Evolutionary conservation across 2,888 invertebrate species (phyloP), one percentile per base, ranked within the genome.

Genomic region (Lithophane leautieri): DNA sequence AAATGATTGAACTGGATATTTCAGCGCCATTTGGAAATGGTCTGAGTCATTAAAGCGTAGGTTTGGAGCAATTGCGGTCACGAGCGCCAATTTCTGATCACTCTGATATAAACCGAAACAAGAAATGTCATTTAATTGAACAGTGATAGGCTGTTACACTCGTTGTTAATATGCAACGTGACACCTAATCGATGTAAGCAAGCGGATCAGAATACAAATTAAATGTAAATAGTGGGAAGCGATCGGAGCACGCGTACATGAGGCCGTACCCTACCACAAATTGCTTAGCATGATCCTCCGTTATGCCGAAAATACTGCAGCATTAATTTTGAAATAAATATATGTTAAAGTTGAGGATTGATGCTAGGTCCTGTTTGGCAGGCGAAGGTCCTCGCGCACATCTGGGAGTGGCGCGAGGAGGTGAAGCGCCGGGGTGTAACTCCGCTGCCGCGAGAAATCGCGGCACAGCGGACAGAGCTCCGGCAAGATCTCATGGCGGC

Each of bases 161-260:
- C 8, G 67, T 56, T 62, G 75, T 85, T 81, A 70, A 84, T 84
- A 86, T 78, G 73, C 81, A 86, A 78, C 81, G 78, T 78, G 84
- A 86, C 84, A 86, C 61, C 50, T 79, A 78, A 86, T 76, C 86
- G 74, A 84, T 79, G 84, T 77, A 84, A 84, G 77, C 81, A 69
- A 72, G 79, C 76, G 75, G 77, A 83, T 85, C 79, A 76, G 84
- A 89, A 85, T 85, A 90, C 88, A 89, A 89, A 90, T 91, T 87
- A 86, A 88, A 87, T 83, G 86, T 82, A 86, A 90, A 90, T 84
- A 88, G 79, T 73, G 78, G 83, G 80, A 78, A 73, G 62, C 75
- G 74, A 66, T 67, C 66, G 44, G 67, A 69, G 70, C 54, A 52
- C 19, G 75, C 62, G 78, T 81, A 82, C 77, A 79, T n/a, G n/a